Conservation (phyloP, 1,140 invertebrate species). For the Gonioctena quinquepunctata region DNA sequence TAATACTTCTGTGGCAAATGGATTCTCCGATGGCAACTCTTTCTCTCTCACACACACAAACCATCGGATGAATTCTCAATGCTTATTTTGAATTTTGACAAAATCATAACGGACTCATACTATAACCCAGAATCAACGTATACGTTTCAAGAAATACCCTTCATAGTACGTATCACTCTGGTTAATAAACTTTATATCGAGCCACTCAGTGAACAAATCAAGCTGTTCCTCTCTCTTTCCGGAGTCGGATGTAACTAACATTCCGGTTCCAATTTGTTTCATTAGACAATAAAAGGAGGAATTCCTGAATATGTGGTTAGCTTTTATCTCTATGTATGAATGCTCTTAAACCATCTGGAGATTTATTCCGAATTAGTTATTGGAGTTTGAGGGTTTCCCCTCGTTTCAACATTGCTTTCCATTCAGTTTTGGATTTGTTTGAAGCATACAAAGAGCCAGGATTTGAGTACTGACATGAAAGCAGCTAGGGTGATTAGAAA, state of each 20-base stretch:
- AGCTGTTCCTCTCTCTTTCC: neutral
- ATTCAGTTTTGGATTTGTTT: too few species aligned
- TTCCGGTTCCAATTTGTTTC: neutral
- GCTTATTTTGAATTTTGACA: neutral
- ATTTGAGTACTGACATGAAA: too few species aligned
- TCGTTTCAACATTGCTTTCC: neutral
- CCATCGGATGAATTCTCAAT: neutral
- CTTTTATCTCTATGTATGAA: neutral
- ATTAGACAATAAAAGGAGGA: neutral
- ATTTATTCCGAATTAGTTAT: neutral
- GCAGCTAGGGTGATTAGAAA: too few species aligned
- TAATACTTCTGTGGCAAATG: too few species aligned
- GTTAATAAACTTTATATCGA: neutral
- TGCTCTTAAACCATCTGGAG: neutral
- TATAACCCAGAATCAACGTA: too few species aligned
- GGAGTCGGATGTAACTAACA: neutral
- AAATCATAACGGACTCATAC: neutral
- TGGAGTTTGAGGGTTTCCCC: neutral
- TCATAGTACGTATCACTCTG: neutral
- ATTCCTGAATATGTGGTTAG: neutral
- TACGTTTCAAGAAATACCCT: neutral
- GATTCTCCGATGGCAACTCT: too few species aligned
- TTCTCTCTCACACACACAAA: too few species aligned
- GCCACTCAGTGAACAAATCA: neutral
- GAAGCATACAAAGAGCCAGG: too few species aligned